A percentile compares a stretch with the other conserved stretches of the same genome.
phyloP scores from a whole-genome alignment of 2,888 invertebrate genomes.

The Anaspis maculata region DNA sequence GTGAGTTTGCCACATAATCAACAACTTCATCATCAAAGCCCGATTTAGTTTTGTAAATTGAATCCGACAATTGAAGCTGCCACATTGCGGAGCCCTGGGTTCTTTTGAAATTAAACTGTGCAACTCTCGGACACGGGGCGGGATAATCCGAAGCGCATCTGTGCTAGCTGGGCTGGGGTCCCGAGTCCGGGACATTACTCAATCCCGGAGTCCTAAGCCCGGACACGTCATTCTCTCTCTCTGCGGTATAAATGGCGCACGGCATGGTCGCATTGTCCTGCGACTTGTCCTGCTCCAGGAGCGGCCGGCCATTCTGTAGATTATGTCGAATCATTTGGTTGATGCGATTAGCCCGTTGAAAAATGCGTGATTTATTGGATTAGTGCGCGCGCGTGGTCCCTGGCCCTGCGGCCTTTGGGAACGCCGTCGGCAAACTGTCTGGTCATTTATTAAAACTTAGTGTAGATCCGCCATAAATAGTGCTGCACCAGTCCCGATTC shows the following conservation, averaged over 20 bases:
- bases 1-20: no score
- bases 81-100: no score
- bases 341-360: constrained; percentile 40
- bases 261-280: constrained; percentile 2
- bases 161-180: not conserved
- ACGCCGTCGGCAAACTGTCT: not conserved
- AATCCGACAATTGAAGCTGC: no score
- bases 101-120: no score
- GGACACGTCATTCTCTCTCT: not conserved
- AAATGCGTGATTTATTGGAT: constrained; percentile 34
- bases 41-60: no score
- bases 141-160: not conserved
- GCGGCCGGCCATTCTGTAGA: constrained; percentile 21
- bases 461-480: no score
- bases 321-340: constrained; percentile 43
- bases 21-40: no score
- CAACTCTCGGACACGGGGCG: no score
- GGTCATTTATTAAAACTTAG: constrained; percentile 2
- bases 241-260: no score
- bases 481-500: no score
- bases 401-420: not conserved
- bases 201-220: not conserved
- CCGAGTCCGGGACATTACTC: not conserved
- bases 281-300: constrained; percentile 12
- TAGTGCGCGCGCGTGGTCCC: not conserved